phyloP scores from a whole-genome alignment of 2,797 vertebrate genomes.

The Garrulus glandarius region DNA sequence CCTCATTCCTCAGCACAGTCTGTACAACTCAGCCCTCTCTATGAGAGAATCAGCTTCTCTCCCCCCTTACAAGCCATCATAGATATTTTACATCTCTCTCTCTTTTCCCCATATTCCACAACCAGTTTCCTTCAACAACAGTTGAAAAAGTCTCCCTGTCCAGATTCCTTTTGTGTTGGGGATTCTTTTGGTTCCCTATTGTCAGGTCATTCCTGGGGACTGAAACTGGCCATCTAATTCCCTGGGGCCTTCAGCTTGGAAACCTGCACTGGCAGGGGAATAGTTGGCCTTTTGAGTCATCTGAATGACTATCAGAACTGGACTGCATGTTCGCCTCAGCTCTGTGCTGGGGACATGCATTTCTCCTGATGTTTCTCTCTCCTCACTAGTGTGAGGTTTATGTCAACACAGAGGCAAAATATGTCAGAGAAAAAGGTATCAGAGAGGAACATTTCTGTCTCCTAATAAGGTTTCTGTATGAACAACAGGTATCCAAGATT shows the following conservation, averaged over 20 bases:
- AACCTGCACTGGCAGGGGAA: background rate
- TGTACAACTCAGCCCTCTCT: background rate
- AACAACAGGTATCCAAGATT: background rate
- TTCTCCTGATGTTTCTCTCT: background rate
- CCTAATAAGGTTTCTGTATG: background rate
- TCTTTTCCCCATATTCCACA: background rate
- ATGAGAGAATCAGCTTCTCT: background rate
- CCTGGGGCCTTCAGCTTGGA: background rate
- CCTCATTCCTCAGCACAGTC: accelerated
- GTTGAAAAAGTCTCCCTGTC: background rate
- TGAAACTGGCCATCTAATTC: background rate
- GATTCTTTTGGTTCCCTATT: background rate
- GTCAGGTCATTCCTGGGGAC: background rate
- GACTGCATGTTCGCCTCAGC: background rate
- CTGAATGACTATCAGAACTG: background rate
- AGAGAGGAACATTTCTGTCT: background rate
- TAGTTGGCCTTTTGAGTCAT: background rate
- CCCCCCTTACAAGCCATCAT: background rate
- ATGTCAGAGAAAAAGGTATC: background rate
- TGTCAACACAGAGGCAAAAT: background rate
- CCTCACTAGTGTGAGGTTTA: background rate
- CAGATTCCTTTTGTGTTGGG: background rate
- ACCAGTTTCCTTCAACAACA: background rate
- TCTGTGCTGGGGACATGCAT: background rate
- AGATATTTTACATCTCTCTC: background rate